A percentile compares a stretch with the other conserved stretches of the same genome.
Conservation (phyloP, 2,113 vertebrate genomes). For the Alosa alosa region DNA sequence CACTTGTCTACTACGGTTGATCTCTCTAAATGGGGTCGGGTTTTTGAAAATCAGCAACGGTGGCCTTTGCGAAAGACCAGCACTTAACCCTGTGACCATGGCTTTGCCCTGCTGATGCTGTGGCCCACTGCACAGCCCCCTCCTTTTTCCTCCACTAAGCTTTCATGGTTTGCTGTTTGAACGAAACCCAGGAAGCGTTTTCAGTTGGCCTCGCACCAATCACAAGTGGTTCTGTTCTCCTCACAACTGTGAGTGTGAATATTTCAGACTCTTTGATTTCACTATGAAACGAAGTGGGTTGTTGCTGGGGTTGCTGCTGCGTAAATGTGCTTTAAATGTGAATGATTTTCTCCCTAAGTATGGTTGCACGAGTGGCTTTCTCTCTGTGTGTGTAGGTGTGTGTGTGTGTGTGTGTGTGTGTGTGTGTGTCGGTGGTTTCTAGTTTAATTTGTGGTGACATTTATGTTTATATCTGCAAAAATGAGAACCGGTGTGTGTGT, state of each 20-base stretch:
- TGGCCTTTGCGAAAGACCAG: conserved; percentile 22
- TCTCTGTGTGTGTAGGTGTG: neutral
- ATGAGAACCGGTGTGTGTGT: neutral
- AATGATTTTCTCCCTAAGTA: neutral
- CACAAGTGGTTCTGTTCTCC: conserved; percentile 14
- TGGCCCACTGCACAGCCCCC: too few species aligned
- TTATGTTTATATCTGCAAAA: neutral
- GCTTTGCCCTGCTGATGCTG: neutral
- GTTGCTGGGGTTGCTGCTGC: neutral
- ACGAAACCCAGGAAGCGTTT: conserved; percentile 27
- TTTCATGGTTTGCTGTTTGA: conserved; percentile 1
- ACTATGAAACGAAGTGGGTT: conserved; percentile 1
- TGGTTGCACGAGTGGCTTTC: too few species aligned
- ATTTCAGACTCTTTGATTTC: neutral
- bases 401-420: neutral
- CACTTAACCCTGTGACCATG: conserved; percentile 25
- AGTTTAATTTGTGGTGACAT: neutral
- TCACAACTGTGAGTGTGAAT: neutral
- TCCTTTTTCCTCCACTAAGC: neutral
- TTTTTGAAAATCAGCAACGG: neutral
- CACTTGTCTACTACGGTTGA: neutral
- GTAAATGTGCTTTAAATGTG: neutral
- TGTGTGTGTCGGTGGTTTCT: neutral
- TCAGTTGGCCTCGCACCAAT: conserved; percentile 29
- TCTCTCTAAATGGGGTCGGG: neutral